These are phyloP conservation scores for Tiliacea citrago DNA, from an alignment of 2,888 invertebrate species.

Conservation along the genomic window DNA sequence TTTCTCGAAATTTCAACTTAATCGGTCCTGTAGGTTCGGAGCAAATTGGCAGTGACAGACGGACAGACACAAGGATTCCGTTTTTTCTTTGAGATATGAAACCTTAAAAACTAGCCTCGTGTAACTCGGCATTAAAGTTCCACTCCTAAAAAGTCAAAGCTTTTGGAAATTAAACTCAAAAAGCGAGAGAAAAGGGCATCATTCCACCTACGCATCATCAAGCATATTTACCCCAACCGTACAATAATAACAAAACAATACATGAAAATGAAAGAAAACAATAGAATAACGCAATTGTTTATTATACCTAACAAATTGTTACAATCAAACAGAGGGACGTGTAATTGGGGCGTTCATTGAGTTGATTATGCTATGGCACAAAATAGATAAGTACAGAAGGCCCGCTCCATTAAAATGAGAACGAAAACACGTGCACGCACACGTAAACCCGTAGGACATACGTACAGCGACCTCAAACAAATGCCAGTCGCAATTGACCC, in stretches of 20 bases:
- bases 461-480: not conserved
- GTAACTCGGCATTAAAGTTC: too few relatives aligned
- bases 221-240: not conserved
- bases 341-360: conserved; percentile 55
- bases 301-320: conserved; percentile 54
- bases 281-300: conserved; percentile 51
- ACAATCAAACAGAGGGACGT: conserved; percentile 42
- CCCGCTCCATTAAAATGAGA: not conserved
- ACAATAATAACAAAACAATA: conserved; percentile 24
- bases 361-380: conserved; percentile 44
- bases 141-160: too few relatives aligned
- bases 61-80: too few relatives aligned
- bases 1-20: too few relatives aligned
- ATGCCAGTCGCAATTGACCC: not conserved
- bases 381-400: conserved; percentile 18
- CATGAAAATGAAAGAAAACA: conserved; percentile 44
- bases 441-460: too few relatives aligned
- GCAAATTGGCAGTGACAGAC: too few relatives aligned
- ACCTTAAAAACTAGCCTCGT: too few relatives aligned
- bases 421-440: not conserved
- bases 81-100: too few relatives aligned
- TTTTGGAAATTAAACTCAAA: not conserved
- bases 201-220: not conserved
- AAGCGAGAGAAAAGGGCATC: not conserved
- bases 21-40: too few relatives aligned